A percentile compares a stretch with the other conserved stretches of the same genome.
Conservation (phyloP, 2,113 vertebrate species). For the Microcebus griseorufus region DNA sequence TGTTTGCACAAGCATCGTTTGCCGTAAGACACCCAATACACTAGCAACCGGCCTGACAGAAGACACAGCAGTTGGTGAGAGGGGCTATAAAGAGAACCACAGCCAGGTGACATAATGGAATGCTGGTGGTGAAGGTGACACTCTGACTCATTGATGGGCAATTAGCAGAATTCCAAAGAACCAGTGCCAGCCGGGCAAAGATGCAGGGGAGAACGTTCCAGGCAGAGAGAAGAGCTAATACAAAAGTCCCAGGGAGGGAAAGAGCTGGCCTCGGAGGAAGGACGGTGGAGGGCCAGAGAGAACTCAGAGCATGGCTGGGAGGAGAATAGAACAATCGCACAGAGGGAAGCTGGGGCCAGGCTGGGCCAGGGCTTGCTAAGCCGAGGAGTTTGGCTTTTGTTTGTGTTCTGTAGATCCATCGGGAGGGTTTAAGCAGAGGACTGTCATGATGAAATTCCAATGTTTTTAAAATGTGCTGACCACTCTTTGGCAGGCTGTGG, state of each 20-base stretch:
- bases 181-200: background rate
- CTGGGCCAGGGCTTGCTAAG: background rate
- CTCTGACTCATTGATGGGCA: too few relatives aligned
- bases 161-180: background rate
- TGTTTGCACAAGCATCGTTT: background rate
- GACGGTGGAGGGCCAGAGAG: background rate
- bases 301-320: fast-evolving
- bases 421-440: fast-evolving
- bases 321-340: background rate
- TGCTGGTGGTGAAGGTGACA: background rate
- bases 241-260: background rate
- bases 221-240: background rate
- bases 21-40: background rate
- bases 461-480: too few relatives aligned
- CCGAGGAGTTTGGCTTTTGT: background rate
- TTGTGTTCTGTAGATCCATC: background rate
- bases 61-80: background rate
- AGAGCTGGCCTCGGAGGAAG: fast-evolving
- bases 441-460: fast-evolving
- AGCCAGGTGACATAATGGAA: fast-evolving
- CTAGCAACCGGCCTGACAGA: too few relatives aligned
- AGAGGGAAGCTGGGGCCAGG: background rate
- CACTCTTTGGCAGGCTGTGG: fast-evolving
- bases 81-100: fast-evolving
- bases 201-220: background rate